A percentile compares a stretch with the other conserved stretches of the same genome.
Evolutionary conservation across 2,113 vertebrate genomes (phyloP).

Genomic region (Calidris pygmaea): DNA sequence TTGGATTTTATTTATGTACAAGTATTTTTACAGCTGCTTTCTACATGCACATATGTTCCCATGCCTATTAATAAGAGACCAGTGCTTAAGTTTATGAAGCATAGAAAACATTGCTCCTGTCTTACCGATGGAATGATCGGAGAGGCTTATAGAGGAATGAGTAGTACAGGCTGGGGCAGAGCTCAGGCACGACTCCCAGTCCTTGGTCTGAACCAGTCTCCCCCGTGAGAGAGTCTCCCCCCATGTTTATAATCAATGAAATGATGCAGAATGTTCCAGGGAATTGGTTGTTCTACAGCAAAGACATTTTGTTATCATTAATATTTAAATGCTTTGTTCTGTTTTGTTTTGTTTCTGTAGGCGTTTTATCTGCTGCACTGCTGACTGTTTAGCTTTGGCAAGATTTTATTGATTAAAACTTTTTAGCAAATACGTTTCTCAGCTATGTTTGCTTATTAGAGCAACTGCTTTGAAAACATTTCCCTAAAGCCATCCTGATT

Average conservation of each 20-base stretch:
- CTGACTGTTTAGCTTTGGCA: not conserved
- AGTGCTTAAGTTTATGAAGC: not conserved
- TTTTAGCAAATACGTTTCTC: not conserved
- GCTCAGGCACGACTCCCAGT: not conserved
- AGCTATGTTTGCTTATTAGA: not conserved
- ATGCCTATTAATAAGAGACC: constrained; percentile 10
- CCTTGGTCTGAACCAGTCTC: not conserved
- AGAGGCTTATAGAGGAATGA: not conserved
- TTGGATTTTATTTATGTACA: not conserved
- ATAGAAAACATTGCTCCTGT: not conserved
- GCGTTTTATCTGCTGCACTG: not conserved
- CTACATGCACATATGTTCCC: not conserved
- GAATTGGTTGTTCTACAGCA: not conserved
- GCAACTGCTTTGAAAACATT: not conserved
- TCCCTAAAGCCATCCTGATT: constrained; percentile 9
- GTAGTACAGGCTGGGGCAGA: not conserved
- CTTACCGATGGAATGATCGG: not conserved
- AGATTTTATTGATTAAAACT: not conserved
- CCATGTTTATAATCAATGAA: not conserved
- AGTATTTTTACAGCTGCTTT: constrained; percentile 39
- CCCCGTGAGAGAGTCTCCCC: not conserved
- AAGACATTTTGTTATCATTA: not conserved
- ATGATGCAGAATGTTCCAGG: not conserved
- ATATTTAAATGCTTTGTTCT: not conserved
- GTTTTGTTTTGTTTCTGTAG: not conserved